phyloP scores from a whole-genome alignment of 2,888 invertebrate species.

The Hydroisotoma schaefferi region DNA sequence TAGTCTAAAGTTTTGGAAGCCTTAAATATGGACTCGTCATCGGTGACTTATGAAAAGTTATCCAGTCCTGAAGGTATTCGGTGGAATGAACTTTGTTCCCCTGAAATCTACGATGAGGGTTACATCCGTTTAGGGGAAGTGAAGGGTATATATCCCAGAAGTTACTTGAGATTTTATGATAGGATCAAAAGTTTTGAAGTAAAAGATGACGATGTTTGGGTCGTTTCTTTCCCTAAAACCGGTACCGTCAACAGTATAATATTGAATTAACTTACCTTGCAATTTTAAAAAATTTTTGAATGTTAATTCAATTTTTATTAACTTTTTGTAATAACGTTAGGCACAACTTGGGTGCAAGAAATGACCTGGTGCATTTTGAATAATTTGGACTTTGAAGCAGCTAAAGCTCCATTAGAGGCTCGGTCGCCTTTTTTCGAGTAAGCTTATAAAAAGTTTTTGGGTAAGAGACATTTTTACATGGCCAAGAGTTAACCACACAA shows the following conservation, averaged over 20 bases:
- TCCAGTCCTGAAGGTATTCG: constrained; percentile 50
- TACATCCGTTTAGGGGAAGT: constrained; percentile 17
- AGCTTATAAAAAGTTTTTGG: too few relatives aligned
- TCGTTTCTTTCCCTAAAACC: constrained; percentile 59
- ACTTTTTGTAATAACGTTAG: constrained; percentile 52
- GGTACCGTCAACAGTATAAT: too few relatives aligned
- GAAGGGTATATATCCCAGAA: constrained; percentile 33
- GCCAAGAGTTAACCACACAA: neutral
- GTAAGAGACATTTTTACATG: too few relatives aligned
- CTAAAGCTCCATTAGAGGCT: constrained; percentile 56
- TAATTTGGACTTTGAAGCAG: constrained; percentile 60
- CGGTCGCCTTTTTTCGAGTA: constrained; percentile 73
- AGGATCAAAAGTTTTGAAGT: constrained; percentile 55
- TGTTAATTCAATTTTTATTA: constrained; percentile 3
- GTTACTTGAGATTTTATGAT: constrained; percentile 44
- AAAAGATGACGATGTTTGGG: constrained; percentile 58
- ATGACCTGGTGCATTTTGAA: constrained; percentile 68
- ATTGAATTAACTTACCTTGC: neutral
- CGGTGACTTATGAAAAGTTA: constrained; percentile 51
- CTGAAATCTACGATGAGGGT: constrained; percentile 38
- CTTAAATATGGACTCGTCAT: neutral
- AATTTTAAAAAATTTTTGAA: neutral
- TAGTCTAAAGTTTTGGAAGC: neutral
- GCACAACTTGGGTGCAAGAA: constrained; percentile 76
- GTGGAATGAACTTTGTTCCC: constrained; percentile 39